These are phyloP conservation scores for Sphaerodactylus townsendi DNA, from an alignment of 2,113 vertebrate genomes.

Conservation along the genomic window DNA sequence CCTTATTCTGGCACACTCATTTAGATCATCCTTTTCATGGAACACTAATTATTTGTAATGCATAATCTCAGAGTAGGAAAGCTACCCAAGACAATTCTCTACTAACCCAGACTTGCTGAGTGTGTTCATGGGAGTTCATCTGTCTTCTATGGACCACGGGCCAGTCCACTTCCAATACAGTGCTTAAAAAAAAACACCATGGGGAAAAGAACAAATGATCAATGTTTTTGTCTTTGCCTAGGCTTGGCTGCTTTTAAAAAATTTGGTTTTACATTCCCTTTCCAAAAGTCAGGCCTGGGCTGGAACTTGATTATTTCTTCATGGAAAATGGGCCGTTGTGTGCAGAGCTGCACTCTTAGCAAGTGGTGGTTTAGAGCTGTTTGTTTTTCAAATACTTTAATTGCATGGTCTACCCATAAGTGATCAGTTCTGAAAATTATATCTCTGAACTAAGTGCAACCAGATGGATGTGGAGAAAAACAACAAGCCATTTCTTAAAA, in stretches of 20 bases:
- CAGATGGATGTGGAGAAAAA: slow-evolving; percentile 72
- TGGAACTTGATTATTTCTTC: slow-evolving; percentile 49
- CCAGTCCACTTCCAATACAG: not conserved
- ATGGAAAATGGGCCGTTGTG: slow-evolving; percentile 74
- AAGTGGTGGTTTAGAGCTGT: slow-evolving; percentile 76
- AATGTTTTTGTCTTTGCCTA: slow-evolving; percentile 26
- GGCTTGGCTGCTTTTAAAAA: slow-evolving; percentile 52
- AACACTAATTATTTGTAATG: not conserved
- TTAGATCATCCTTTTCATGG: too few species aligned
- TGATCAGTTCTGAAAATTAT: slow-evolving; percentile 77
- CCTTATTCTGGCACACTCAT: too few species aligned
- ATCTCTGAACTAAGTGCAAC: slow-evolving; percentile 77
- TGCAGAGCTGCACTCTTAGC: slow-evolving; percentile 65
- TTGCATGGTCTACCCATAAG: slow-evolving; percentile 80
- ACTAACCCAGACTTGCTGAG: not conserved
- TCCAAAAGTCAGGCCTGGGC: slow-evolving; percentile 45
- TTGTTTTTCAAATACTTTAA: slow-evolving; percentile 85
- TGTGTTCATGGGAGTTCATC: slow-evolving; percentile 6
- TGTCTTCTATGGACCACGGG: not conserved
- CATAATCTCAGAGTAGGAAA: not conserved
- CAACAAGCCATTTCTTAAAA: slow-evolving; percentile 62
- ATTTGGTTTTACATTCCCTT: slow-evolving; percentile 65
- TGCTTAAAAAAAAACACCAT: not conserved
- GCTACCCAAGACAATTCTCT: not conserved
- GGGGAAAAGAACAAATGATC: slow-evolving; percentile 49